Conservation (phyloP, 2,113 vertebrate species). For the Scomber japonicus region DNA sequence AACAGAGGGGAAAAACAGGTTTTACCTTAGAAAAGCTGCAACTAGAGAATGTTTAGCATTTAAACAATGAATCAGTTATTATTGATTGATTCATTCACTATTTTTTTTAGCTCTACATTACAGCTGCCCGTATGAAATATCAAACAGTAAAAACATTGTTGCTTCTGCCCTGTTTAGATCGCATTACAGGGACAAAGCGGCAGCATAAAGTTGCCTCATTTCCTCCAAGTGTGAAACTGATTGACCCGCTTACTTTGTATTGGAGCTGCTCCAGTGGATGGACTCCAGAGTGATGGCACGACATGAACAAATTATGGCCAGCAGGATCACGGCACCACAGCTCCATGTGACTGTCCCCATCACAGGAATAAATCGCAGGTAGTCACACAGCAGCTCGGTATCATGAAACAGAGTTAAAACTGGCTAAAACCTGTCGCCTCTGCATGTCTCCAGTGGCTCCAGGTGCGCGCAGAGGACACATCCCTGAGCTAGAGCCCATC, state of each 20-base stretch:
- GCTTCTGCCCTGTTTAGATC: neutral
- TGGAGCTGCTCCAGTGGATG: slow-evolving; percentile 78
- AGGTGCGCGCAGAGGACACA: slow-evolving; percentile 59
- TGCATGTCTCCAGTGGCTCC: slow-evolving; percentile 63
- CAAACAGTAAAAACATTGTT: neutral
- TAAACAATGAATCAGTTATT: too few species aligned
- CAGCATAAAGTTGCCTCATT: slow-evolving; percentile 17
- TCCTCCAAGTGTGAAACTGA: neutral
- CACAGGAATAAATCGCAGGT: slow-evolving; percentile 54
- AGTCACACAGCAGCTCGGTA: slow-evolving; percentile 36
- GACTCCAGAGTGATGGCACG: slow-evolving; percentile 73
- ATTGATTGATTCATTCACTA: neutral
- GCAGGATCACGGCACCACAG: slow-evolving; percentile 61
- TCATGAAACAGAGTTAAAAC: slow-evolving; percentile 54
- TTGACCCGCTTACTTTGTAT: slow-evolving; percentile 70
- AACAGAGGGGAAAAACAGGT: neutral
- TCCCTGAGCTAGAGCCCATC: slow-evolving; percentile 33
- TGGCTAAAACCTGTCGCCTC: slow-evolving; percentile 5
- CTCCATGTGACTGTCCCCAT: slow-evolving; percentile 75
- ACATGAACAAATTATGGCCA: slow-evolving; percentile 64
- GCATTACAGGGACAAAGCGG: neutral
- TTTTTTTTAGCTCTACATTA: neutral
- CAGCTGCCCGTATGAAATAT: neutral
- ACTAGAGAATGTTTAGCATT: too few species aligned
- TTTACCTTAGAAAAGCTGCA: neutral